phyloP scores from a whole-genome alignment of 2,797 vertebrate species.

The Coilia nasus region DNA sequence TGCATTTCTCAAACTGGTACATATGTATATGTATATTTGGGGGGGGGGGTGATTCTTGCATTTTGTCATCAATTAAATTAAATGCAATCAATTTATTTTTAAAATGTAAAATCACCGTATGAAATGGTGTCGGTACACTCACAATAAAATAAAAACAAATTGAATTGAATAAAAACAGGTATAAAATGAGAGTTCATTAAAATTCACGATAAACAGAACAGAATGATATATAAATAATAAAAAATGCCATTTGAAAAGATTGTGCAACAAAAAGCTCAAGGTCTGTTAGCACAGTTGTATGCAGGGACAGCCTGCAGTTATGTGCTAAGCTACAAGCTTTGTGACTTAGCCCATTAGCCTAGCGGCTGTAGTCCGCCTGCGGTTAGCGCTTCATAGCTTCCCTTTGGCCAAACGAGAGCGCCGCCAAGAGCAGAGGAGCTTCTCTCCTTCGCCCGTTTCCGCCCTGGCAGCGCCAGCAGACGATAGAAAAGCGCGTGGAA shows the following conservation, averaged over 20 bases:
- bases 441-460: not conserved
- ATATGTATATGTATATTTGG: not conserved
- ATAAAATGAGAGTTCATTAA: too few species aligned
- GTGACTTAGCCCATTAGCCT: not conserved
- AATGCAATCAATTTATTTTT: too few species aligned
- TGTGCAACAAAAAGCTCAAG: not conserved
- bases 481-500: not conserved
- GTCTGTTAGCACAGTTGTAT: not conserved
- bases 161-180: too few species aligned
- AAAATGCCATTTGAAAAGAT: too few species aligned
- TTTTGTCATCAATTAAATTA: not conserved
- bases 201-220: too few species aligned
- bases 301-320: not conserved
- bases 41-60: not conserved
- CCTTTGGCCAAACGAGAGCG: constrained; percentile 2
- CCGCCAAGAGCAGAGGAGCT: not conserved
- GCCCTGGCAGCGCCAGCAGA: not conserved
- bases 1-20: not conserved
- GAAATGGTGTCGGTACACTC: too few species aligned
- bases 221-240: too few species aligned
- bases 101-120: too few species aligned
- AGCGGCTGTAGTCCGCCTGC: not conserved
- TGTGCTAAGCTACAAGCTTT: not conserved
- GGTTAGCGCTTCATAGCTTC: not conserved
- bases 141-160: too few species aligned